phyloP scores from a whole-genome alignment of 2,113 vertebrate species.

The Heterochromis multidens region DNA sequence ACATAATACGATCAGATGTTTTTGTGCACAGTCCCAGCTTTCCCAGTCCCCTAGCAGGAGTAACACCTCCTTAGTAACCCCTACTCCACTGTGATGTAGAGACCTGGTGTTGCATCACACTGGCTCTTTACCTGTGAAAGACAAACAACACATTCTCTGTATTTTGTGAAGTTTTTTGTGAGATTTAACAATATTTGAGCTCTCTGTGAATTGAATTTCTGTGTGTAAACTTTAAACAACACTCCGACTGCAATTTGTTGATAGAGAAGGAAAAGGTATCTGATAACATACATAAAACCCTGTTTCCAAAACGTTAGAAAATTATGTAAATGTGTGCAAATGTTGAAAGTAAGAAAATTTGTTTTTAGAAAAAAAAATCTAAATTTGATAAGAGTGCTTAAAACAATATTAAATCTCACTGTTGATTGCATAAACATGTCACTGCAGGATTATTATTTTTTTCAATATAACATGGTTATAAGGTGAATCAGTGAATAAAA shows the following conservation, averaged over 20 bases:
- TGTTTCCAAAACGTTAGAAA: neutral
- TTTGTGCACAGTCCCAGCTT: neutral
- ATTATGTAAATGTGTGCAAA: neutral
- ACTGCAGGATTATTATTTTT: neutral
- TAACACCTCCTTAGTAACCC: neutral
- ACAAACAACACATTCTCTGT: neutral
- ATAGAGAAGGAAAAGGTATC: neutral
- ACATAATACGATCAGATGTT: neutral
- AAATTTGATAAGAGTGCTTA: neutral
- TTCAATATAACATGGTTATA: neutral
- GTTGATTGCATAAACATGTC: neutral
- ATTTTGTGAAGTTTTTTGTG: too few relatives aligned
- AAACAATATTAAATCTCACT: neutral
- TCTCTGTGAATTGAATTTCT: neutral
- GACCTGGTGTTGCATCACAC: neutral
- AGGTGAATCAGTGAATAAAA: neutral
- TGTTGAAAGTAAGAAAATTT: neutral
- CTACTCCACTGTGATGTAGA: neutral
- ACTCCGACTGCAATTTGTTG: neutral
- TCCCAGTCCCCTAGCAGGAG: neutral
- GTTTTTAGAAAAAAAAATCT: neutral
- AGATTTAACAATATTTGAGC: too few relatives aligned
- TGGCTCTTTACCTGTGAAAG: neutral
- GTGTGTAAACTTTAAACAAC: neutral
- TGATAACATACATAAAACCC: neutral